phyloP scores from a whole-genome alignment of 2,888 invertebrate genomes.

The Sphaerophoria rueppellii region DNA sequence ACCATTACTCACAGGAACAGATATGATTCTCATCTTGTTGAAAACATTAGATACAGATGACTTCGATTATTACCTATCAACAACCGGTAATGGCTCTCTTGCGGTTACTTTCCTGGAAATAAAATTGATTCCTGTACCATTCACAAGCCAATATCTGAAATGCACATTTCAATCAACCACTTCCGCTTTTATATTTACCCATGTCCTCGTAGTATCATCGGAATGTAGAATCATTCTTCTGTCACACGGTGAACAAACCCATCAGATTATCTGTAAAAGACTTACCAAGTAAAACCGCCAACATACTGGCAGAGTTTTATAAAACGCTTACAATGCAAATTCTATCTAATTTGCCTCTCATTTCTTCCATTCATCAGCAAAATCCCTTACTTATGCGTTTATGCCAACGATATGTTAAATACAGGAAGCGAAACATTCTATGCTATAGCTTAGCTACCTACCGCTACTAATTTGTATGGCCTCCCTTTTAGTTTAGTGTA shows the following conservation, averaged over 20 bases:
- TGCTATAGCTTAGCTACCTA: slow-evolving; percentile 34
- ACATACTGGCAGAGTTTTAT: not conserved
- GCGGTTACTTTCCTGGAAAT: not conserved
- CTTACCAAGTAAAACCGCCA: not conserved
- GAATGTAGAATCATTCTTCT: not conserved
- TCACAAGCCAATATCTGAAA: not conserved
- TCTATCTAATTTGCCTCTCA: slow-evolving; percentile 35
- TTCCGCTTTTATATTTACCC: slow-evolving; percentile 1
- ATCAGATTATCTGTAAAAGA: not conserved
- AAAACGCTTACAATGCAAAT: slow-evolving; percentile 24
- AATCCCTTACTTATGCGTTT: slow-evolving; percentile 24
- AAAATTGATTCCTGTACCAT: not conserved
- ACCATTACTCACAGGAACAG: too few relatives aligned
- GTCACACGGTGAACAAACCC: not conserved
- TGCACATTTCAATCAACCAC: not conserved
- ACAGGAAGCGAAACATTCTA: slow-evolving; percentile 33
- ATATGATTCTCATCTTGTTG: too few relatives aligned
- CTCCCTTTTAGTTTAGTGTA: not conserved
- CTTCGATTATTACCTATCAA: too few relatives aligned
- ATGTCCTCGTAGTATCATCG: slow-evolving; percentile 11
- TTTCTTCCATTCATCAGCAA: slow-evolving; percentile 40
- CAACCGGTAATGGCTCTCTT: not conserved
- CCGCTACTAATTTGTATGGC: slow-evolving; percentile 40
- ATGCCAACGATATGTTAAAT: slow-evolving; percentile 14
- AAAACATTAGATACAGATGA: too few relatives aligned